phyloP scores from a whole-genome alignment of 2,113 vertebrate species.

The Macheiramphus alcinus region DNA sequence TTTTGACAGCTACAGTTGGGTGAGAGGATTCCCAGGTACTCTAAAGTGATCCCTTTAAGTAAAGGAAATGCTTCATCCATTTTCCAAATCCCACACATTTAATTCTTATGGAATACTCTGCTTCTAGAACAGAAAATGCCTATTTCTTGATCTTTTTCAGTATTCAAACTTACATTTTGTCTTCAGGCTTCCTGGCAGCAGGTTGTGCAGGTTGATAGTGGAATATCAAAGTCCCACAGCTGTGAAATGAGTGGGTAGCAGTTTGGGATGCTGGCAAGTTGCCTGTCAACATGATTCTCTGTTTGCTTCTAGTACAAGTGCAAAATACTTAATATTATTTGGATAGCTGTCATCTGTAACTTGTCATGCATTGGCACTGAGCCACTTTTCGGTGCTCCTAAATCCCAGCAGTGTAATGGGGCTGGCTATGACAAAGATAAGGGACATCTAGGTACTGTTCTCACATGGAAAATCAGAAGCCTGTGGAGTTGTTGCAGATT shows the following conservation, averaged over 20 bases:
- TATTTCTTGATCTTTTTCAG: background rate
- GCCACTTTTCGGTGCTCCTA: background rate
- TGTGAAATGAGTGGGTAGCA: constrained; percentile 5
- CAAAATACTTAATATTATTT: background rate
- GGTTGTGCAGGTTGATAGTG: background rate
- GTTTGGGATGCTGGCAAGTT: constrained; percentile 7
- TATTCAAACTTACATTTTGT: constrained; percentile 25
- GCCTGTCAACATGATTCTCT: background rate
- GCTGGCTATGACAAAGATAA: background rate
- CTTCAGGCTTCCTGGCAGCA: constrained; percentile 3
- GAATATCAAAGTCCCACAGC: background rate
- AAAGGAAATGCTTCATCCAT: background rate
- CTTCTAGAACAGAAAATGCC: background rate
- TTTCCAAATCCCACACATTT: background rate
- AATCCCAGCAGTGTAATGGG: background rate
- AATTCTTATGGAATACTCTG: background rate
- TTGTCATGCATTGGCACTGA: background rate
- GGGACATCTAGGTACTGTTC: background rate
- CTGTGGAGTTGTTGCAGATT: background rate
- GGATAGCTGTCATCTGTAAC: background rate
- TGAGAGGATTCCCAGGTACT: background rate
- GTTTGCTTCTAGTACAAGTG: background rate
- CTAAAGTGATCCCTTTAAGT: background rate
- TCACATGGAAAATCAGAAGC: background rate
- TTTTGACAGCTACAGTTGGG: background rate